phyloP scores from a whole-genome alignment of 2,888 invertebrate species.

The Lysandra bellargus region DNA sequence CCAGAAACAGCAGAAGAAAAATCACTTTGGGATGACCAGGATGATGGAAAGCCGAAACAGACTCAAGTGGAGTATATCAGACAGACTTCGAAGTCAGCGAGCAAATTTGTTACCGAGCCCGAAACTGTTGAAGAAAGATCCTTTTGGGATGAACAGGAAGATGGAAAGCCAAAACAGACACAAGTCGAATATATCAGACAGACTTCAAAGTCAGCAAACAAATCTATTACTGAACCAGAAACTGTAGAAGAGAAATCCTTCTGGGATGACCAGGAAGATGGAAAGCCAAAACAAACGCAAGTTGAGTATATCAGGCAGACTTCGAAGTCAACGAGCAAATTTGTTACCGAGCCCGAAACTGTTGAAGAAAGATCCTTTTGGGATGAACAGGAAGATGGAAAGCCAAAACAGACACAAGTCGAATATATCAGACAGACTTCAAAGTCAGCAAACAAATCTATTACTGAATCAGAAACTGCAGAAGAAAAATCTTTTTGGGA shows the following conservation, averaged over 20 bases:
- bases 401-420: slow-evolving; percentile 46
- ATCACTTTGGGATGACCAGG: slow-evolving; percentile 53
- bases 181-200: slow-evolving; percentile 37
- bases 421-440: slow-evolving; percentile 54
- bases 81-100: slow-evolving; percentile 46
- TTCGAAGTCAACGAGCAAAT: slow-evolving; percentile 45
- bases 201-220: slow-evolving; percentile 53
- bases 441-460: slow-evolving; percentile 52
- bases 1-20: slow-evolving; percentile 54
- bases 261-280: slow-evolving; percentile 54
- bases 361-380: slow-evolving; percentile 59
- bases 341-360: slow-evolving; percentile 51
- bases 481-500: slow-evolving; percentile 69
- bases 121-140: slow-evolving; percentile 47
- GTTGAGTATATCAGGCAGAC: slow-evolving; percentile 19
- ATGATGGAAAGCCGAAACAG: slow-evolving; percentile 51
- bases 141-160: slow-evolving; percentile 51
- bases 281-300: slow-evolving; percentile 31
- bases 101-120: slow-evolving; percentile 52
- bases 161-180: slow-evolving; percentile 50
- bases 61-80: slow-evolving; percentile 51
- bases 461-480: slow-evolving; percentile 56
- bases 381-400: slow-evolving; percentile 55
- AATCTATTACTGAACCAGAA: slow-evolving; percentile 55
- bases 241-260: slow-evolving; percentile 55